These are phyloP conservation scores for Chrysolina oricalcia DNA, from an alignment of 2,888 invertebrate genomes.

Conservation along the genomic window DNA sequence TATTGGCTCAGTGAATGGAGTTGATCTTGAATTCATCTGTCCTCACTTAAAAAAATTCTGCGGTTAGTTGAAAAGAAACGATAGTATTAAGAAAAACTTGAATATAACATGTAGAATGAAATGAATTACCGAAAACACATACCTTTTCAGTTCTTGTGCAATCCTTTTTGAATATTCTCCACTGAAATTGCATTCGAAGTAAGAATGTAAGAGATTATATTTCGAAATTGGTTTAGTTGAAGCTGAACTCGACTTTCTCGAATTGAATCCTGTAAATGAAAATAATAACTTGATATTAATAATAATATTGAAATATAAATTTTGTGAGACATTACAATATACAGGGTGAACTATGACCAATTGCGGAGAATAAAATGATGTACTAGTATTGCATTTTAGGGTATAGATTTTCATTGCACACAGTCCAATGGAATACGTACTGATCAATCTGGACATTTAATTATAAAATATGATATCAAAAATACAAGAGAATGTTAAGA, in stretches of 20 bases:
- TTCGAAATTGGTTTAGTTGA: conserved; percentile 46
- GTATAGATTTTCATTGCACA: too few species aligned
- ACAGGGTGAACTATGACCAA: too few species aligned
- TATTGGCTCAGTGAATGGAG: background rate
- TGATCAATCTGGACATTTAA: too few species aligned
- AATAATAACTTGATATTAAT: background rate
- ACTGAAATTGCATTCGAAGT: conserved; percentile 50
- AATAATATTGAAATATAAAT: too few species aligned
- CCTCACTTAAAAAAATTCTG: conserved; percentile 10
- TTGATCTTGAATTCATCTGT: conserved; percentile 16
- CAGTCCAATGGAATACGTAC: too few species aligned
- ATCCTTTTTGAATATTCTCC: conserved; percentile 44
- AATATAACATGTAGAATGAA: background rate
- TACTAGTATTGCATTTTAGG: too few species aligned
- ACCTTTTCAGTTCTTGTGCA: conserved; percentile 54
- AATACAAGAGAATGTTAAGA: too few species aligned
- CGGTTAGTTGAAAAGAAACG: conserved; percentile 15
- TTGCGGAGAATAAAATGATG: too few species aligned
- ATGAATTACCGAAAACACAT: conserved; percentile 24
- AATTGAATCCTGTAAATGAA: conserved; percentile 18
- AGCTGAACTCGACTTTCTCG: conserved; percentile 25
- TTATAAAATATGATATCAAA: too few species aligned
- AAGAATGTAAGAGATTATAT: conserved; percentile 47
- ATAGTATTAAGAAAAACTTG: conserved; percentile 15
- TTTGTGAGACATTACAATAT: too few species aligned